These are phyloP conservation scores for Leptonema lineaticorne DNA, from an alignment of 1,140 invertebrate species.

Conservation along the genomic window DNA sequence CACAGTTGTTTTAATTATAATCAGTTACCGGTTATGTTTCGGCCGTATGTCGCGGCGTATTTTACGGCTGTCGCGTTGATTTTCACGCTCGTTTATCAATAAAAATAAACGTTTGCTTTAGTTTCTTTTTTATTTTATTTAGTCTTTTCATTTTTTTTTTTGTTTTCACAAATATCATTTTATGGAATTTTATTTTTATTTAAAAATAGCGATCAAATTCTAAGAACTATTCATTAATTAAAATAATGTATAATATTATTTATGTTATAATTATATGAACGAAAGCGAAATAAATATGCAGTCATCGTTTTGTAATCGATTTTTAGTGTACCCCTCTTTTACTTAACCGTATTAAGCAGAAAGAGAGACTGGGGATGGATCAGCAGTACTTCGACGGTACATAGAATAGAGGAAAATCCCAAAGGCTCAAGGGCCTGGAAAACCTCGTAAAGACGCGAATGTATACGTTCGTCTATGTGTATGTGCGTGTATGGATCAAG, in stretches of 20 bases:
- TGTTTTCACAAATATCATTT: no score
- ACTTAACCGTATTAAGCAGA: conserved; percentile 27
- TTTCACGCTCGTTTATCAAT: no score
- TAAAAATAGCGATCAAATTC: no score
- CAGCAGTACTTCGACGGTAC: conserved; percentile 15
- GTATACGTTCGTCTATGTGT: no score
- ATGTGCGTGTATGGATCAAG: no score
- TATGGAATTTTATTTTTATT: no score
- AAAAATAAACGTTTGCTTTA: no score
- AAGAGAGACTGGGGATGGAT: conserved; percentile 25
- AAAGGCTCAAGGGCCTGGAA: conserved; percentile 13
- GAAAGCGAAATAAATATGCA: background rate
- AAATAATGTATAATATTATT: no score
- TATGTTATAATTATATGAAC: background rate
- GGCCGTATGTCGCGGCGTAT: background rate
- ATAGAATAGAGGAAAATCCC: background rate
- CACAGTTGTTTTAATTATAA: conserved; percentile 13
- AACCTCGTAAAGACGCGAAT: no score
- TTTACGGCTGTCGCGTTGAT: background rate
- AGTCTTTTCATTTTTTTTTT: no score
- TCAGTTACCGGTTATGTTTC: conserved; percentile 8
- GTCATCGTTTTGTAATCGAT: conserved; percentile 20
- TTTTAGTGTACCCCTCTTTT: conserved; percentile 18
- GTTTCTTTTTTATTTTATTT: no score
- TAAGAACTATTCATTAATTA: no score